These are phyloP conservation scores for Acrobasis repandana DNA, from an alignment of 2,888 invertebrate species.

Conservation along the genomic window DNA sequence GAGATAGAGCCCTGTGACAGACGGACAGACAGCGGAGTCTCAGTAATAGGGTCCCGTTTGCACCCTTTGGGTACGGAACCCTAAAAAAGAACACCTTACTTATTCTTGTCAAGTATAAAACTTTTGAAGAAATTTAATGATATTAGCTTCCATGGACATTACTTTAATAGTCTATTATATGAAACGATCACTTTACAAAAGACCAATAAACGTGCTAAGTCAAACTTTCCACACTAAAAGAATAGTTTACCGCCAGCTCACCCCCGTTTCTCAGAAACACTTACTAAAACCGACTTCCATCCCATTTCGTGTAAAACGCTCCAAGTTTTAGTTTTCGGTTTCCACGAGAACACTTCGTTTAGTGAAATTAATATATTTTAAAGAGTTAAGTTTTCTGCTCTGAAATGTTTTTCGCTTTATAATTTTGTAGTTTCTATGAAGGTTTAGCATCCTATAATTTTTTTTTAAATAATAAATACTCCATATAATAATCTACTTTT, in stretches of 20 bases:
- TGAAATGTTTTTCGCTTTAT: neutral
- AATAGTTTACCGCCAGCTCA: constrained; percentile 13
- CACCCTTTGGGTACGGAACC: no score
- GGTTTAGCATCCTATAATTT: no score
- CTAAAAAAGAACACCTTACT: no score
- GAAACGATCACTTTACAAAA: neutral
- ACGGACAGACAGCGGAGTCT: no score
- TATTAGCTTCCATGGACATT: no score
- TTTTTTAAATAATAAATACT: no score
- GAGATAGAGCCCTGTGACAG: no score
- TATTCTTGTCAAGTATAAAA: no score
- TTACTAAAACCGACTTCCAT: constrained; percentile 10
- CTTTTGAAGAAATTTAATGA: no score
- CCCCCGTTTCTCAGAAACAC: constrained; percentile 1
- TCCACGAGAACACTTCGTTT: constrained; percentile 7
- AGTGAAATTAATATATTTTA: constrained; percentile 13
- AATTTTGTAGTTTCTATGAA: neutral
- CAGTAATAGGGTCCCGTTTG: no score
- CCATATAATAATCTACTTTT: no score
- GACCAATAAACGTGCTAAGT: neutral
- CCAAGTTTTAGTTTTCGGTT: constrained; percentile 15
- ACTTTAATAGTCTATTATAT: no score
- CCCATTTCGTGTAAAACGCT: constrained; percentile 16
- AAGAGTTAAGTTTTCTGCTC: constrained; percentile 9
- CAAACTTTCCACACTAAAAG: constrained; percentile 8